phyloP scores from a whole-genome alignment of 1,140 invertebrate genomes.

The Acromyrmex echinatior region DNA sequence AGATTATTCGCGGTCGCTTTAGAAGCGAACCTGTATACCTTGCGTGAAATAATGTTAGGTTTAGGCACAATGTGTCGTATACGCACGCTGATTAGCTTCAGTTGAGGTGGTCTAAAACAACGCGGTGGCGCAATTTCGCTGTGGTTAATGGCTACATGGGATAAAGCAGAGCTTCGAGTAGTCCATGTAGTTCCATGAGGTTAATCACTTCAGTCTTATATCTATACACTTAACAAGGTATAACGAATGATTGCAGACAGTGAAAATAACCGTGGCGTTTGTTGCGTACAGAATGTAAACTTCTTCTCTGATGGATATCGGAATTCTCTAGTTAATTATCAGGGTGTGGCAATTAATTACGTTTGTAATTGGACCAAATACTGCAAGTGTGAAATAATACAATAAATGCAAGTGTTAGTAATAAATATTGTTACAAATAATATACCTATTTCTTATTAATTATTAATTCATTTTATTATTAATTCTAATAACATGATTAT shows the following conservation, averaged over 20 bases:
- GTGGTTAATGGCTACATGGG: conserved; percentile 56
- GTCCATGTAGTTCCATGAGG: conserved; percentile 14
- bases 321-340: conserved; percentile 27
- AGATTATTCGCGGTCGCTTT: background rate
- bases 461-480: background rate
- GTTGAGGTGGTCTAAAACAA: background rate
- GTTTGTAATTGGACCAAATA: background rate
- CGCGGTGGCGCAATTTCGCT: conserved; percentile 50
- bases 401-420: background rate
- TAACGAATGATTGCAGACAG: conserved; percentile 15
- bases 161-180: conserved; percentile 45
- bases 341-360: background rate
- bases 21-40: background rate
- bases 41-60: conserved; percentile 51
- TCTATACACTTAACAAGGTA: background rate
- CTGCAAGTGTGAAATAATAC: background rate
- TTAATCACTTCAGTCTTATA: conserved; percentile 54
- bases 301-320: background rate
- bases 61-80: conserved; percentile 49
- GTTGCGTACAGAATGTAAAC: background rate
- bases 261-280: background rate
- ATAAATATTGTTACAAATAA: conserved; percentile 17
- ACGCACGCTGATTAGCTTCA: conserved; percentile 51
- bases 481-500: conserved; percentile 2
- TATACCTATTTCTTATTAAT: background rate